Evolutionary conservation across 2,888 invertebrate genomes (phyloP), one percentile per base, ranked within the genome.

Genomic region (Drosophila helvetica): DNA sequence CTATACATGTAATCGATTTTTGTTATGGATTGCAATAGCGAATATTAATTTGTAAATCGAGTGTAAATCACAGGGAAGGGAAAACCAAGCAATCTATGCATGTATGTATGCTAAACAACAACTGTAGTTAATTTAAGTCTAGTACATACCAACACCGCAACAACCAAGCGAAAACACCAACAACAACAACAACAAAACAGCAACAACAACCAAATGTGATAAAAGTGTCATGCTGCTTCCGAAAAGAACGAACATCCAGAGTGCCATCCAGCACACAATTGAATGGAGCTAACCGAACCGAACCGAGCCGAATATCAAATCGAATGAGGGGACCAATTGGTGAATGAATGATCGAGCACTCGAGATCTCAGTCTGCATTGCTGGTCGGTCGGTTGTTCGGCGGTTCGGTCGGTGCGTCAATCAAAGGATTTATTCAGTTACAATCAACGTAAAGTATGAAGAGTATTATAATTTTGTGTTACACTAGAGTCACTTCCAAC

Each of bases 151-250:
- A 76, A 80, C 80, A 86, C 74, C 69, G 38, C 62, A 60, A 62
- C 61, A 62, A 83, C 79, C 78, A 74, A 77, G 78, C 75, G 83
- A 71, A 53, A 79, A 67, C 60, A 79, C 74, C 59, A 75, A 67
- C 55, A 60, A 71, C 56, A 69, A 71, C 56, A 77, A 58, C 52
- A 63, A 68, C n/a, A 51, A 4, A 22, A 22, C 22, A 22, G 22
- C 22, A 74, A 62, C 75, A 80, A 79, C 81, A 79, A 80, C 78
- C 56, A 74, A 81, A 79, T 88, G 85, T 86, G 88, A 86, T 86
- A 86, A 86, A 82, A 58, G 85, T 87, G 85, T 85, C 88, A 85
- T 85, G 83, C 86, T 86, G 88, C 85, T 85, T 85, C 88, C 85
- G 80, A 77, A 47, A 46, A 63, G 54, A 74, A 58, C 57, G 66